These are phyloP conservation scores for Tenebrosternarchus preto DNA, from an alignment of 2,113 vertebrate genomes.

Conservation along the genomic window DNA sequence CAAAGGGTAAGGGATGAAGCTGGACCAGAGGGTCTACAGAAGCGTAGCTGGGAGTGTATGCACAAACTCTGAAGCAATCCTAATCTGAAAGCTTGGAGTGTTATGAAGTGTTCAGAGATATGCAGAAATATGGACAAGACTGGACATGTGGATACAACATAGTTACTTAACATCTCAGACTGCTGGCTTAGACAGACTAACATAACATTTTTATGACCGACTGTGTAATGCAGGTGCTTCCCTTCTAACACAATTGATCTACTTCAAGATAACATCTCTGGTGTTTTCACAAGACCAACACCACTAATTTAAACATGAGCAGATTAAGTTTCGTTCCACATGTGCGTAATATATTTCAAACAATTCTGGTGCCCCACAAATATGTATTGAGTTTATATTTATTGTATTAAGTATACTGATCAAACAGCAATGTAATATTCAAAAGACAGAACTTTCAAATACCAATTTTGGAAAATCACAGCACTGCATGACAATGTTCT, in stretches of 20 bases:
- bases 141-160: not conserved
- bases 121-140: not conserved
- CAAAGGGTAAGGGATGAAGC: not conserved
- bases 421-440: too few species aligned
- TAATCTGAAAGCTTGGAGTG: not conserved
- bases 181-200: not conserved
- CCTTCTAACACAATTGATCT: not conserved
- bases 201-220: not conserved
- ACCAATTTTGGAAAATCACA: too few species aligned
- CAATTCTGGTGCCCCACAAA: too few species aligned
- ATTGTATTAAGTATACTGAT: too few species aligned
- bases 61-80: not conserved
- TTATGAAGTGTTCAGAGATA: too few species aligned
- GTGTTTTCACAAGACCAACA: not conserved
- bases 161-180: not conserved
- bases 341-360: too few species aligned
- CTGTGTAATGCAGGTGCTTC: not conserved
- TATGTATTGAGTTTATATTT: too few species aligned
- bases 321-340: too few species aligned
- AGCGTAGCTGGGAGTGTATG: conserved; percentile 24
- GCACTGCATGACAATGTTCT: too few species aligned
- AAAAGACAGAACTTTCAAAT: too few species aligned
- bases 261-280: not conserved
- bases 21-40: conserved; percentile 49
- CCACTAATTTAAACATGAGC: not conserved